Percentiles rank a stretch among this genome's conserved stretches.
These are phyloP conservation scores for Caenorhabditis sulstoni DNA, from an alignment of 2,888 invertebrate genomes.

Conservation along the genomic window DNA sequence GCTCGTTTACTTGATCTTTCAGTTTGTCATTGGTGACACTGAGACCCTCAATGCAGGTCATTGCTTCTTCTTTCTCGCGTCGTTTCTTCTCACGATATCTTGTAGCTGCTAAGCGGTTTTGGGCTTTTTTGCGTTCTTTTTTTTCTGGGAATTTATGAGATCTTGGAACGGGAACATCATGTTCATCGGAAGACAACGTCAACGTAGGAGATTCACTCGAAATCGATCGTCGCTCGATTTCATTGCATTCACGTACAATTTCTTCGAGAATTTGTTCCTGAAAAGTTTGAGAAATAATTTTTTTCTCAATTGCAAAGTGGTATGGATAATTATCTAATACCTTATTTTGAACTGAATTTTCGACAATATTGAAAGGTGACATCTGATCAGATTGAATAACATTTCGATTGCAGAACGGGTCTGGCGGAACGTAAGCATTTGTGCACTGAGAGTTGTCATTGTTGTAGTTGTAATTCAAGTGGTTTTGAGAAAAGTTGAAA, in stretches of 20 bases:
- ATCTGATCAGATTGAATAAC: neutral
- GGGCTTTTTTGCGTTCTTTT: constrained; percentile 65
- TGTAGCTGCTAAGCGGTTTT: constrained; percentile 67
- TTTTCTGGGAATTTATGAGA: constrained; percentile 55
- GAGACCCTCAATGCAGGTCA: constrained; percentile 55
- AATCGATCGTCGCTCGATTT: constrained; percentile 72
- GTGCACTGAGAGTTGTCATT: neutral
- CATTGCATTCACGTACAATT: constrained; percentile 78
- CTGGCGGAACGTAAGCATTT: constrained; percentile 39
- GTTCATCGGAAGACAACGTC: constrained; percentile 60
- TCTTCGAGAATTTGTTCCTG: constrained; percentile 77
- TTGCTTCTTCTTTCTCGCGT: constrained; percentile 58
- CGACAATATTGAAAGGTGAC: neutral
- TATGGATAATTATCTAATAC: neutral
- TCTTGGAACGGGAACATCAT: constrained; percentile 29
- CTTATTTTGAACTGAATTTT: neutral
- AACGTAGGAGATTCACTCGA: constrained; percentile 60
- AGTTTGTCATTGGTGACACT: constrained; percentile 41
- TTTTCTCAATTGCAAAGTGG: neutral
- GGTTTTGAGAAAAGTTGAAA: constrained; percentile 12
- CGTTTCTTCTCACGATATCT: constrained; percentile 68
- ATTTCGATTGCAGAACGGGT: constrained; percentile 36
- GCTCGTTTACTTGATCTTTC: constrained; percentile 61
- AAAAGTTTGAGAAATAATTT: constrained; percentile 9
- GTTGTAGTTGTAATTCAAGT: constrained; percentile 4